Evolutionary conservation across 2,113 vertebrate genomes (phyloP).

Genomic region (Pollachius pollachius): DNA sequence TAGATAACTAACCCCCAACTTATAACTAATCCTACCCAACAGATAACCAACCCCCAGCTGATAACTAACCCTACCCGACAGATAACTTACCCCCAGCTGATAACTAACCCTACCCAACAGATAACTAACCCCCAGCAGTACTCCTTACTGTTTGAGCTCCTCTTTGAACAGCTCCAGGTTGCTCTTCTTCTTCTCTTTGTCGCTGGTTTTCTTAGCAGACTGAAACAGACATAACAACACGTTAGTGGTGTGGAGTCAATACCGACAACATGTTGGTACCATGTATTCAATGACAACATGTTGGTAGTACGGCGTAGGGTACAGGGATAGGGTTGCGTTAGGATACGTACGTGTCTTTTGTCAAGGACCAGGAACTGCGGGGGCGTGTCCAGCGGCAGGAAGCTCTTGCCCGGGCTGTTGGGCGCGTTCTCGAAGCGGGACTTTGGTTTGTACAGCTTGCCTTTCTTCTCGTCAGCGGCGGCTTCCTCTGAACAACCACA

Average conservation of each 20-base stretch:
- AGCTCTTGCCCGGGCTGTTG: slow-evolving; percentile 62
- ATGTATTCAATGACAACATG: too few relatives aligned
- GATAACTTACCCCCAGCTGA: too few relatives aligned
- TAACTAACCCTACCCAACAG: too few relatives aligned
- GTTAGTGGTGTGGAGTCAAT: not conserved
- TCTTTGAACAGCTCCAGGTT: slow-evolving; percentile 99
- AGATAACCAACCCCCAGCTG: too few relatives aligned
- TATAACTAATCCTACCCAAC: too few relatives aligned
- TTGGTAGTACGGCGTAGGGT: too few relatives aligned
- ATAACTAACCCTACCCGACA: too few relatives aligned
- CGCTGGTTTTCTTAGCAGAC: slow-evolving; percentile 84
- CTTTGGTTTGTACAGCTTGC: slow-evolving; percentile 96
- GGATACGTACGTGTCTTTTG: slow-evolving; percentile 87
- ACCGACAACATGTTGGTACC: too few relatives aligned
- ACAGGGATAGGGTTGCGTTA: not conserved
- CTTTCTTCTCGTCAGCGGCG: slow-evolving; percentile 89
- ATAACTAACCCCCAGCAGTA: too few relatives aligned
- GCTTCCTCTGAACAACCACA: slow-evolving; percentile 81
- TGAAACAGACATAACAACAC: slow-evolving; percentile 59
- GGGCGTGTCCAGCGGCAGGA: slow-evolving; percentile 87
- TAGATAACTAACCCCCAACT: too few relatives aligned
- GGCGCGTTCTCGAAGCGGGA: slow-evolving; percentile 78
- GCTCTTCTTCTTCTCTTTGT: slow-evolving; percentile 99
- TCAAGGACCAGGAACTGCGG: slow-evolving; percentile 88
- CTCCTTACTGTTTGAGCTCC: slow-evolving; percentile 94